These are phyloP conservation scores for Sisyra nigra DNA, from an alignment of 2,888 invertebrate species.

Conservation along the genomic window DNA sequence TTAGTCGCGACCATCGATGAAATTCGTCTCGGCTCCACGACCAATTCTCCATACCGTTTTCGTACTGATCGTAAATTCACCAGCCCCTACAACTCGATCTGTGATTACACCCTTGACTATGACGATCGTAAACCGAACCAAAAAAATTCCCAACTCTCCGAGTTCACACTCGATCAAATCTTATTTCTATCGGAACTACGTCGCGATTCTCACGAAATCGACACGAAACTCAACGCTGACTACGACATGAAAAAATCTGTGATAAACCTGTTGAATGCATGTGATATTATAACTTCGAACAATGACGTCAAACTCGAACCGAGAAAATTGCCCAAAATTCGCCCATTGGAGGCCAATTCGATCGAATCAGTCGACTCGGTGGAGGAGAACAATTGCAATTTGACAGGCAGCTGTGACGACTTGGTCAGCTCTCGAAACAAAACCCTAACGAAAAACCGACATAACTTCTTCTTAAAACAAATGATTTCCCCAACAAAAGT, in stretches of 20 bases:
- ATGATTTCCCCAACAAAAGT: slow-evolving; percentile 39
- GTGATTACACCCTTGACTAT: too few relatives aligned
- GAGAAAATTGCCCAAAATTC: slow-evolving; percentile 34
- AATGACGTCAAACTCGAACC: slow-evolving; percentile 17
- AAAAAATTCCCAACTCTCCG: neutral
- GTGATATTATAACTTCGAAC: too few relatives aligned
- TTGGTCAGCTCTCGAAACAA: slow-evolving; percentile 20
- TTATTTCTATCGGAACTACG: slow-evolving; percentile 4
- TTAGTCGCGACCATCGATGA: slow-evolving; percentile 46
- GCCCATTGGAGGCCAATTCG: slow-evolving; percentile 4
- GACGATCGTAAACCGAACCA: too few relatives aligned
- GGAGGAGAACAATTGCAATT: too few relatives aligned
- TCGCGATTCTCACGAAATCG: neutral
- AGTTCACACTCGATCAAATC: slow-evolving; percentile 2
- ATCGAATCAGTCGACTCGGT: neutral
- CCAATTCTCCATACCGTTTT: slow-evolving; percentile 20
- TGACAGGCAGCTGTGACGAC: too few relatives aligned
- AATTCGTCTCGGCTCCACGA: slow-evolving; percentile 37
- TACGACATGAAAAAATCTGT: too few relatives aligned
- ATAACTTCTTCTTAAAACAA: slow-evolving; percentile 37
- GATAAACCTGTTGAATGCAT: too few relatives aligned
- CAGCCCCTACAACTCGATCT: neutral
- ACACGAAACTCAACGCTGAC: too few relatives aligned
- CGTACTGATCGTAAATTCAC: neutral
- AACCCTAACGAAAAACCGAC: too few relatives aligned